Evolutionary conservation across 30 jellyfish, hydroid and myxozoan species (phyloP), one percentile per base, ranked within the genome.

Genomic region (Cassiopea xamachana): DNA sequence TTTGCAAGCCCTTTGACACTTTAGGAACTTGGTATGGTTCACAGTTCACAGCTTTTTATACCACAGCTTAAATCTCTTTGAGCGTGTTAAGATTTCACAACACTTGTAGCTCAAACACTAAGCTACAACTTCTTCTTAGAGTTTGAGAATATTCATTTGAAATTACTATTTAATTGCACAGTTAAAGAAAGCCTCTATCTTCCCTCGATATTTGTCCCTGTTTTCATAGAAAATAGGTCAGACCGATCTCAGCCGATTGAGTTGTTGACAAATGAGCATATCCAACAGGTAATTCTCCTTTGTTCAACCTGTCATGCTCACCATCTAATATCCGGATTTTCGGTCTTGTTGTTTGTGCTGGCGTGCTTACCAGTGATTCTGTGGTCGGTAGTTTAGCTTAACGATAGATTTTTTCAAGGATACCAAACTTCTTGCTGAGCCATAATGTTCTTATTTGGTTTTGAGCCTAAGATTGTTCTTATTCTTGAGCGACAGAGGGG

Each of bases 231-330:
- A 82, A 68, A 82, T 82, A 82, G 79, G 51, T 82, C 76, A 64
- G 18, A 67, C 51, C n/a, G 80, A 46, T 58, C 67, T 71, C 39
- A 39, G 27, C 45, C 69, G 71, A 13, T 70, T 7, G 48, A 45
- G 17, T 48, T 82, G 90, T 82, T 82, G 90, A 82, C 81, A 13
- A 51, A 7, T 48, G 60, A 16, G 17, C 10, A 46, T 50, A 61
- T 48, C 90, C 82, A 82, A 18, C 90, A 70, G 90, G 46, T 50
- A 45, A 0, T 73, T 46, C 83, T 13, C 90, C 90, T 82, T 51
- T 48, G 46, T 12, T 18, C 8, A 44, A 82, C 2, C 90, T 43
- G 73, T 70, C 90, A 45, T 14, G 7, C 81, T 10, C 90, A 27
- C 80, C 82, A 43, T 17, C 90, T 51, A 13, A 58, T 49, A 44